A percentile compares a stretch with the other conserved stretches of the same genome.
Evolutionary conservation across 2,797 vertebrate species (phyloP).

Genomic region (Pseudocheirus occidentalis): DNA sequence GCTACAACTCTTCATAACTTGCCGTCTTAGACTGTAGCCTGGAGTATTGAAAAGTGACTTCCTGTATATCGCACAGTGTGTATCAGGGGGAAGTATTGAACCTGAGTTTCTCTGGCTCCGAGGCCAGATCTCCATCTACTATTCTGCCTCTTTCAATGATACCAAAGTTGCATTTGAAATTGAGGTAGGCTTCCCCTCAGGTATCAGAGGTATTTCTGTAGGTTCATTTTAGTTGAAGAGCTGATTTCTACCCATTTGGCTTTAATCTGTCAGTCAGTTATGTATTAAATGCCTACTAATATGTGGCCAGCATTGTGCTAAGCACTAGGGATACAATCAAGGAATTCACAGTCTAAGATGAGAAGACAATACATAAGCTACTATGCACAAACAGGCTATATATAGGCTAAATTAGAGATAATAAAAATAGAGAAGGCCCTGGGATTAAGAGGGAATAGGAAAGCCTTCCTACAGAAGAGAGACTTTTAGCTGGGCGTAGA

Average conservation of each 20-base stretch:
- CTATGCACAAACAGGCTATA: neutral
- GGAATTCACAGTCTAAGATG: neutral
- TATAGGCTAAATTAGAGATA: neutral
- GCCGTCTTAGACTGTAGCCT: neutral
- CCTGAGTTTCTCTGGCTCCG: neutral
- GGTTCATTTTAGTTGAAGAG: neutral
- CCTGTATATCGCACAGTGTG: neutral
- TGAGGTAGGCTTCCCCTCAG: neutral
- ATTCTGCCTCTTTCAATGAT: neutral
- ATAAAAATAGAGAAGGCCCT: neutral
- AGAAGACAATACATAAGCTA: neutral
- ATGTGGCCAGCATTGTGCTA: neutral
- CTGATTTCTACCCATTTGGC: neutral
- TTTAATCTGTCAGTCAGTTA: slow-evolving; percentile 11
- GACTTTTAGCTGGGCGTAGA: neutral
- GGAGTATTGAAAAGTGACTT: neutral
- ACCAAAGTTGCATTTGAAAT: neutral
- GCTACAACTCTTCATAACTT: neutral
- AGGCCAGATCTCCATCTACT: neutral
- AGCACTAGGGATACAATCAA: neutral
- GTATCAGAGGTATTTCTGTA: neutral
- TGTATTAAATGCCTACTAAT: neutral
- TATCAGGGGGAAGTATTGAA: neutral
- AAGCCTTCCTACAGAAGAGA: neutral
- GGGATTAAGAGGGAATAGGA: neutral